Percentiles rank a stretch among this genome's conserved stretches.
phyloP scores from a whole-genome alignment of 2,888 invertebrate species.

The Clivina fossor region DNA sequence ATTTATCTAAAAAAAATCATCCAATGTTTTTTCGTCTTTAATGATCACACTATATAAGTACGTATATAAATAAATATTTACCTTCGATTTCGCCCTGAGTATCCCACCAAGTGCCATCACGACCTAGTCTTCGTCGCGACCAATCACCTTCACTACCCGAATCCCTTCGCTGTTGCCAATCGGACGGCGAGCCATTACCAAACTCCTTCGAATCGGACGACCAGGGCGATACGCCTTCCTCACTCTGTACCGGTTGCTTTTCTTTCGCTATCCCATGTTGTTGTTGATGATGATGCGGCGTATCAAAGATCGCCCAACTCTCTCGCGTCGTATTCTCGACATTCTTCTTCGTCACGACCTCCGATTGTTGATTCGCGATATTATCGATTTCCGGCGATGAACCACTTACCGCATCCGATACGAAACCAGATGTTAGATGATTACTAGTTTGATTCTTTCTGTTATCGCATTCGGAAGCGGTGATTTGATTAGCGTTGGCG shows the following conservation, averaged over 20 bases:
- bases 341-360: slow-evolving; percentile 48
- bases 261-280: slow-evolving; percentile 47
- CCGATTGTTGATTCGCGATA: slow-evolving; percentile 51
- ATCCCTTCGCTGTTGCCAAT: slow-evolving; percentile 54
- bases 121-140: slow-evolving; percentile 49
- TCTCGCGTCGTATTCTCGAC: slow-evolving; percentile 53
- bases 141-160: slow-evolving; percentile 55
- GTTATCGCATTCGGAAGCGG: slow-evolving; percentile 53
- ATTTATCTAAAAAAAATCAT: too few relatives aligned
- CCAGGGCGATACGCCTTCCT: slow-evolving; percentile 69
- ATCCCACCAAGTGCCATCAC: slow-evolving; percentile 54
- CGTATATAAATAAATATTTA: slow-evolving; percentile 36
- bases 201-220: slow-evolving; percentile 75
- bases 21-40: too few relatives aligned
- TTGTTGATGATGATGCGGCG: slow-evolving; percentile 45
- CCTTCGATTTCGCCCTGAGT: slow-evolving; percentile 52
- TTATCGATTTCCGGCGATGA: slow-evolving; percentile 66
- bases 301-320: slow-evolving; percentile 65
- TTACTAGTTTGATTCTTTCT: slow-evolving; percentile 49
- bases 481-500: slow-evolving; percentile 46
- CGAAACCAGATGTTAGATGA: slow-evolving; percentile 61
- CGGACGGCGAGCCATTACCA: slow-evolving; percentile 52
- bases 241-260: slow-evolving; percentile 50
- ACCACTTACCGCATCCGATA: slow-evolving; percentile 65
- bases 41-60: too few relatives aligned